phyloP scores from a whole-genome alignment of 2,888 invertebrate genomes.

The Oscheius sp. region DNA sequence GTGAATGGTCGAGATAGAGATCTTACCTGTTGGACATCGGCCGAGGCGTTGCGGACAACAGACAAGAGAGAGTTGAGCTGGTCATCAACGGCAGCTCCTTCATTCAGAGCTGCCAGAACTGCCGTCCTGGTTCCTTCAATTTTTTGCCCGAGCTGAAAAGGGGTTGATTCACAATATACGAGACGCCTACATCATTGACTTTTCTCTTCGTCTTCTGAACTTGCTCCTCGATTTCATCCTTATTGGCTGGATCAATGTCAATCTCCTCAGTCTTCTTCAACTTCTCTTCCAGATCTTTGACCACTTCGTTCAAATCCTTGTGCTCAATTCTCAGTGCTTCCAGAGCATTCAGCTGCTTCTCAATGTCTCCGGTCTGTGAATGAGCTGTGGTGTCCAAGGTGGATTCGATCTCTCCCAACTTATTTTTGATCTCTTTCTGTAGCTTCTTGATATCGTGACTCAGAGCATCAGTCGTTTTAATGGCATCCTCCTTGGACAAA shows the following conservation, averaged over 20 bases:
- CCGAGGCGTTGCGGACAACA: conserved; percentile 39
- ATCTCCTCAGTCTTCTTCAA: conserved; percentile 32
- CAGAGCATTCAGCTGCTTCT: conserved; percentile 44
- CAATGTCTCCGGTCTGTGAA: conserved; percentile 44
- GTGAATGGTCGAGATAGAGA: neutral
- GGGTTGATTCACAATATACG: neutral
- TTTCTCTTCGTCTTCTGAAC: conserved; percentile 47
- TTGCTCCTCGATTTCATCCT: conserved; percentile 50
- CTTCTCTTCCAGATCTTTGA: conserved; percentile 37
- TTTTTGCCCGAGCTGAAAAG: conserved; percentile 46
- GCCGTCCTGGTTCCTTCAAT: conserved; percentile 57
- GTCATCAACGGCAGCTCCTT: conserved; percentile 52
- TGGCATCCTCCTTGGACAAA: conserved; percentile 44
- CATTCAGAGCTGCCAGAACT: conserved; percentile 46
- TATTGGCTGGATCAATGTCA: conserved; percentile 50
- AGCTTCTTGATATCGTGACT: conserved; percentile 46
- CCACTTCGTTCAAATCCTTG: conserved; percentile 24
- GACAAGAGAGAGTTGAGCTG: conserved; percentile 49
- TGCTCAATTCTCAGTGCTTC: conserved; percentile 33
- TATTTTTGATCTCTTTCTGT: conserved; percentile 50
- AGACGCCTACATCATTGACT: conserved; percentile 42
- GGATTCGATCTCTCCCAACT: conserved; percentile 51
- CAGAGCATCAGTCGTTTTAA: conserved; percentile 43
- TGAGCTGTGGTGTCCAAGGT: conserved; percentile 49
- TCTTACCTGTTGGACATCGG: conserved; percentile 45